A percentile compares a stretch with the other conserved stretches of the same genome.
These are phyloP conservation scores for Clepsis dumicolana DNA, from an alignment of 2,888 invertebrate species.

Conservation along the genomic window DNA sequence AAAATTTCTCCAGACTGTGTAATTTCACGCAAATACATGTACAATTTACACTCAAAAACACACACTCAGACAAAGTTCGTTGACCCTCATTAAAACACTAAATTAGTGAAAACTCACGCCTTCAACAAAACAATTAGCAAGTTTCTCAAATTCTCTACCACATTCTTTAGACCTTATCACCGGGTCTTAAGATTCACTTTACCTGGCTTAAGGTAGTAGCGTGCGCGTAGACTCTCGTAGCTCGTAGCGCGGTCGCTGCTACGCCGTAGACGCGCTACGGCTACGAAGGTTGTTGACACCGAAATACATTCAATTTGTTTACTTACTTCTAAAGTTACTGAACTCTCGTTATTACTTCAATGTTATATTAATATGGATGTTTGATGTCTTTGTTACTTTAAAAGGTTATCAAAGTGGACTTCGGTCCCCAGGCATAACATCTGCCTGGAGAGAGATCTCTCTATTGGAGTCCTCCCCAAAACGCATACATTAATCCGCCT, in stretches of 20 bases:
- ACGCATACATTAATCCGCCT: too few species aligned
- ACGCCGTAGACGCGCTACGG: conserved; percentile 33
- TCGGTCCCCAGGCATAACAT: too few species aligned
- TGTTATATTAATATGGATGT: not conserved
- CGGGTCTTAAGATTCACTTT: not conserved
- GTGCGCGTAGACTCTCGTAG: conserved; percentile 1
- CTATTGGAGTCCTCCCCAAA: too few species aligned
- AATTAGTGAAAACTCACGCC: conserved; percentile 19
- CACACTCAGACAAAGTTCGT: conserved; percentile 12
- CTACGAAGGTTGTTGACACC: conserved; percentile 21
- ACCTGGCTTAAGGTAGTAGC: conserved; percentile 7
- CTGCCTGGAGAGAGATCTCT: too few species aligned
- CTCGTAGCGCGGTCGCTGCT: conserved; percentile 38
- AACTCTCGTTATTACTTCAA: not conserved
- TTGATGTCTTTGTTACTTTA: not conserved
- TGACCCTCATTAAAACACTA: conserved; percentile 8
- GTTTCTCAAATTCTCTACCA: not conserved
- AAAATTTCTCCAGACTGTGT: not conserved
- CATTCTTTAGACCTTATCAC: not conserved
- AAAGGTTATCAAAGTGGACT: too few species aligned
- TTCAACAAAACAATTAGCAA: conserved; percentile 31
- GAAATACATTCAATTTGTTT: not conserved
- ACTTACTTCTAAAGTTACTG: not conserved
- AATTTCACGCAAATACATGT: not conserved
- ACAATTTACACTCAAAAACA: not conserved